Conservation (phyloP, 1,140 invertebrate species). For the Acromyrmex charruanus region DNA sequence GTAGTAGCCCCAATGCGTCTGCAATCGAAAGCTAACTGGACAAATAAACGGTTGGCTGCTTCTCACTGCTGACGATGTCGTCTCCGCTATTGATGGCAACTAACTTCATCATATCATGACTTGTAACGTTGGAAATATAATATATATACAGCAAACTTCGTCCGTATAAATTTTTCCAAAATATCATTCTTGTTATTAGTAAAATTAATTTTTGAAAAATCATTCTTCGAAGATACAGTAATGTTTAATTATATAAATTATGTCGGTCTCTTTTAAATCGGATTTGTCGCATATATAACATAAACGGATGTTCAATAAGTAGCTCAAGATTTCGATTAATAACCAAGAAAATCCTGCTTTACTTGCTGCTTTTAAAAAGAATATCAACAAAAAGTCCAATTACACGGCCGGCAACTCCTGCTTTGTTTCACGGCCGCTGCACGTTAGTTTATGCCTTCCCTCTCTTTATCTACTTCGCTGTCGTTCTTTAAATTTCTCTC, state of each 20-base stretch:
- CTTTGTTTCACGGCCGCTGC: conserved; percentile 86
- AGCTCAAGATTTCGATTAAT: conserved; percentile 78
- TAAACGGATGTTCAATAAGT: conserved; percentile 21
- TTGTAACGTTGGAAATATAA: conserved; percentile 2
- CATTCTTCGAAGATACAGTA: background rate
- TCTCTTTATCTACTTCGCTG: conserved; percentile 58
- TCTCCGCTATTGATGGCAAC: conserved; percentile 52
- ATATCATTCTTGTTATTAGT: background rate
- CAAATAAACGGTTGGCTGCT: conserved; percentile 69
- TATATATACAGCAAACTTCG: background rate
- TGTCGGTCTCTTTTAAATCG: background rate
- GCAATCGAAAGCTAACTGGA: conserved; percentile 47
- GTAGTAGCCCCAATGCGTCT: conserved; percentile 55
- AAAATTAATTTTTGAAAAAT: background rate
- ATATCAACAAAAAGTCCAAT: conserved; percentile 84
- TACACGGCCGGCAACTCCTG: conserved; percentile 86
- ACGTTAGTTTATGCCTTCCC: conserved; percentile 74
- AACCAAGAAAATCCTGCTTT: conserved; percentile 75
- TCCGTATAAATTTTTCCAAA: background rate
- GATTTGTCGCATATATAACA: background rate
- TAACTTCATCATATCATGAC: conserved; percentile 13
- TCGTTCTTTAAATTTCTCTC: conserved; percentile 51
- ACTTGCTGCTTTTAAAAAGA: conserved; percentile 76
- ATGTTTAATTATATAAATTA: background rate
- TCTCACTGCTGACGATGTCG: conserved; percentile 63